A percentile compares a stretch with the other conserved stretches of the same genome.
Evolutionary conservation across 2,888 invertebrate species (phyloP).

Genomic region (Tachystola acroxantha): DNA sequence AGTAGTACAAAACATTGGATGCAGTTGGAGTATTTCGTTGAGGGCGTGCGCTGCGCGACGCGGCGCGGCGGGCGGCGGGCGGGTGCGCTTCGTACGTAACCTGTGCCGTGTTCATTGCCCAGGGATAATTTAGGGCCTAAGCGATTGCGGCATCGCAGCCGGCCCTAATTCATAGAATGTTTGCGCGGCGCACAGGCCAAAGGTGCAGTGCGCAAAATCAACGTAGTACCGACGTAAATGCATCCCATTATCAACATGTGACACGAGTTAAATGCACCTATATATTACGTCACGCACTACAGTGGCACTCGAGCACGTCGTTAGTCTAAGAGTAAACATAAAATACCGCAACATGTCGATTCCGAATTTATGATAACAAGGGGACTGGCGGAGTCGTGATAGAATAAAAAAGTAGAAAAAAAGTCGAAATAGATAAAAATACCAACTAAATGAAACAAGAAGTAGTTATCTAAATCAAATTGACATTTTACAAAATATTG

Average conservation of each 20-base stretch:
- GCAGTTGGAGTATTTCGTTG: too few species aligned
- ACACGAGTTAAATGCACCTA: slow-evolving; percentile 32
- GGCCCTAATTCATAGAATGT: slow-evolving; percentile 41
- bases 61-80: slow-evolving; percentile 12
- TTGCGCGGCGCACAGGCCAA: slow-evolving; percentile 38
- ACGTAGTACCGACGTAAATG: slow-evolving; percentile 43
- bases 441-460: too few species aligned
- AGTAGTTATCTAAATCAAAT: slow-evolving; percentile 2
- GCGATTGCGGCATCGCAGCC: slow-evolving; percentile 42
- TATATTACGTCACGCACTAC: slow-evolving; percentile 9
- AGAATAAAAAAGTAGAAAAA: too few species aligned
- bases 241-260: slow-evolving; percentile 35
- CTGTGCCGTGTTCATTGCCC: slow-evolving; percentile 23
- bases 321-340: background rate
- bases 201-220: slow-evolving; percentile 63
- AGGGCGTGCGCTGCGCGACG: too few species aligned
- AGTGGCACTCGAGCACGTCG: background rate
- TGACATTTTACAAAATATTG: background rate
- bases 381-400: too few species aligned
- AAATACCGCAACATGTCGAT: too few species aligned
- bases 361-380: too few species aligned
- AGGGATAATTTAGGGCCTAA: slow-evolving; percentile 38
- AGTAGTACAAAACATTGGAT: too few species aligned
- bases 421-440: too few species aligned
- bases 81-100: slow-evolving; percentile 16